phyloP scores from a whole-genome alignment of 2,888 invertebrate genomes.

The Volucella inanis region DNA sequence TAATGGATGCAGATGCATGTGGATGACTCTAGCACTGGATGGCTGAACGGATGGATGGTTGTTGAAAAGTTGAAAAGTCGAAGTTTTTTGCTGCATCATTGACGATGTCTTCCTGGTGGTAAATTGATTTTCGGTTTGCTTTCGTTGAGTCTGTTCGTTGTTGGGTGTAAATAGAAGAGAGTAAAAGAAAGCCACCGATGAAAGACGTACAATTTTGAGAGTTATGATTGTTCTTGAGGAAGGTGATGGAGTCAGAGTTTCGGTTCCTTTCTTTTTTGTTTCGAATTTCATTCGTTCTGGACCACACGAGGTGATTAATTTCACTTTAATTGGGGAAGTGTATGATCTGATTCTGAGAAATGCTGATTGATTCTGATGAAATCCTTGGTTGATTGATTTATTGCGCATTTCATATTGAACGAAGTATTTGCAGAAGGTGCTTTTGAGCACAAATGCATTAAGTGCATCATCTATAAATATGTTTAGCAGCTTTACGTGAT shows the following conservation, averaged over 20 bases:
- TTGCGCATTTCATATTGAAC: neutral
- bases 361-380: conserved; percentile 45
- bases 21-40: conserved; percentile 10
- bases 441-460: too few species aligned
- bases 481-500: too few species aligned
- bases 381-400: conserved; percentile 33
- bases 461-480: too few species aligned
- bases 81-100: conserved; percentile 69
- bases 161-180: conserved; percentile 28
- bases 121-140: conserved; percentile 69
- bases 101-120: conserved; percentile 62
- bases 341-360: conserved; percentile 45
- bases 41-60: conserved; percentile 52
- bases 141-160: conserved; percentile 42
- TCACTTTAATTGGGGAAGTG: conserved; percentile 45
- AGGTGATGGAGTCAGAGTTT: neutral
- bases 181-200: conserved; percentile 41
- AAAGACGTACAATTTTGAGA: conserved; percentile 44
- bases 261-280: conserved; percentile 15
- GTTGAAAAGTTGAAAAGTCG: conserved; percentile 49
- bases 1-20: conserved; percentile 43
- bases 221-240: conserved; percentile 51
- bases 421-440: too few species aligned
- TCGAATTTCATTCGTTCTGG: conserved; percentile 6
- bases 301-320: conserved; percentile 62